phyloP scores from a whole-genome alignment of 2,113 vertebrate genomes.

The Lophius piscatorius region DNA sequence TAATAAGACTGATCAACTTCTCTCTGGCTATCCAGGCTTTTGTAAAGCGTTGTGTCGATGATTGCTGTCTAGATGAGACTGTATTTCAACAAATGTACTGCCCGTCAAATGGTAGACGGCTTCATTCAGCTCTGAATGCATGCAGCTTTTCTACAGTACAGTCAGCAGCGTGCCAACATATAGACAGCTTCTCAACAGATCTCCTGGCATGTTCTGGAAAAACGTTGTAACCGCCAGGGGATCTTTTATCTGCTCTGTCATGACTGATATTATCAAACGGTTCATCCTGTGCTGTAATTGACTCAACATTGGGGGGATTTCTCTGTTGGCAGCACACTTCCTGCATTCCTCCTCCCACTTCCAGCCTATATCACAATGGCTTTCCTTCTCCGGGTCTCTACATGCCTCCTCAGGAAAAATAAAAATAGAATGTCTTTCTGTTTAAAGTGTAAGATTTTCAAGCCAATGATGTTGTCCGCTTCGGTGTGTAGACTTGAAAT shows the following conservation, averaged over 20 bases:
- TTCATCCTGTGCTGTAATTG: conserved; percentile 31
- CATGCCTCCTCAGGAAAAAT: background rate
- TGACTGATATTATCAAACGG: conserved; percentile 43
- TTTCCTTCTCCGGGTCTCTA: background rate
- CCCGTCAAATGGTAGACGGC: conserved; percentile 44
- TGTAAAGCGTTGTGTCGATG: background rate
- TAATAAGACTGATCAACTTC: conserved; percentile 7
- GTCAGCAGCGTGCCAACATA: conserved; percentile 27
- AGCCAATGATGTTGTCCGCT: too few species aligned
- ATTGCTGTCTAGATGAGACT: conserved; percentile 11
- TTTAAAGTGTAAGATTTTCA: too few species aligned
- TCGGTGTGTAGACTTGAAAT: too few species aligned
- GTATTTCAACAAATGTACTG: conserved; percentile 23
- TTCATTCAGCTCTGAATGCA: conserved; percentile 38
- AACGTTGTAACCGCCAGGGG: conserved; percentile 23
- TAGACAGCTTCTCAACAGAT: conserved; percentile 40
- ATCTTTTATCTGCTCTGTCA: conserved; percentile 42
- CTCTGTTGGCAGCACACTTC: conserved; percentile 8
- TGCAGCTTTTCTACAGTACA: conserved; percentile 49
- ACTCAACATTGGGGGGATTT: conserved; percentile 30
- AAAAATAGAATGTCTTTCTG: background rate
- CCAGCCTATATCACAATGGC: background rate
- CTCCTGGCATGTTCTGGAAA: conserved; percentile 33
- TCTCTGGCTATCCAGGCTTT: conserved; percentile 15
- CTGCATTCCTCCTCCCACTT: background rate